Conservation (phyloP, 2,888 invertebrate genomes). For the Acanthoscelides obtectus region DNA sequence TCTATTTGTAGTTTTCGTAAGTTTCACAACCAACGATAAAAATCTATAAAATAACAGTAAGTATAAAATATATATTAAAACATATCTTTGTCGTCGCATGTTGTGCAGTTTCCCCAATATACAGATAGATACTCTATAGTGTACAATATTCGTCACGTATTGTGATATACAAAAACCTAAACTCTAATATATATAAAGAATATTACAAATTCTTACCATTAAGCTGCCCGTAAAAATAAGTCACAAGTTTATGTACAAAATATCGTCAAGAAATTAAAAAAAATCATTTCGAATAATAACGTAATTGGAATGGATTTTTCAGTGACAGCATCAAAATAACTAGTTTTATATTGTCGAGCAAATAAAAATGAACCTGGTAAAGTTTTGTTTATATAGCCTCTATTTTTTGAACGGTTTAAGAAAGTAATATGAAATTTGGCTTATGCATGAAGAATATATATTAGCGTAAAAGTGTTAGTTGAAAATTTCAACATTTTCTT, state of each 20-base stretch:
- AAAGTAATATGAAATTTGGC: too few relatives aligned
- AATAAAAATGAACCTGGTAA: too few relatives aligned
- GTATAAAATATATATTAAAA: constrained; percentile 37
- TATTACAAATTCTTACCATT: constrained; percentile 8
- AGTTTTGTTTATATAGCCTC: too few relatives aligned
- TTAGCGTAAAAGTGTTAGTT: too few relatives aligned
- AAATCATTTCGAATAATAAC: constrained; percentile 18
- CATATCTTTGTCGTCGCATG: constrained; percentile 13
- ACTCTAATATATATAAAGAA: constrained; percentile 5
- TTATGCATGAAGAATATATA: too few relatives aligned
- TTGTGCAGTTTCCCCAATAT: constrained; percentile 45
- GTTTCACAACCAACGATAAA: constrained; percentile 39
- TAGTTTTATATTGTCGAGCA: too few relatives aligned
- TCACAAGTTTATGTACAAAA: constrained; percentile 26
- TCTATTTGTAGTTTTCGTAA: constrained; percentile 27
- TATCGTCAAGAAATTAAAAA: constrained; percentile 7
- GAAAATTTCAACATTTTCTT: too few relatives aligned
- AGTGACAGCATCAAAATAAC: constrained; percentile 25
- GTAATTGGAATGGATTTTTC: constrained; percentile 16
- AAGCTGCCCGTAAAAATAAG: constrained; percentile 22
- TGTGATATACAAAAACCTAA: constrained; percentile 22
- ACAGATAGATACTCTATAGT: constrained; percentile 37
- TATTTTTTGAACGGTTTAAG: too few relatives aligned
- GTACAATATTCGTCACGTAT: constrained; percentile 22
- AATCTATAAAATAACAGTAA: constrained; percentile 39